Evolutionary conservation across 2,797 vertebrate species (phyloP).

Genomic region (Falco naumanni): DNA sequence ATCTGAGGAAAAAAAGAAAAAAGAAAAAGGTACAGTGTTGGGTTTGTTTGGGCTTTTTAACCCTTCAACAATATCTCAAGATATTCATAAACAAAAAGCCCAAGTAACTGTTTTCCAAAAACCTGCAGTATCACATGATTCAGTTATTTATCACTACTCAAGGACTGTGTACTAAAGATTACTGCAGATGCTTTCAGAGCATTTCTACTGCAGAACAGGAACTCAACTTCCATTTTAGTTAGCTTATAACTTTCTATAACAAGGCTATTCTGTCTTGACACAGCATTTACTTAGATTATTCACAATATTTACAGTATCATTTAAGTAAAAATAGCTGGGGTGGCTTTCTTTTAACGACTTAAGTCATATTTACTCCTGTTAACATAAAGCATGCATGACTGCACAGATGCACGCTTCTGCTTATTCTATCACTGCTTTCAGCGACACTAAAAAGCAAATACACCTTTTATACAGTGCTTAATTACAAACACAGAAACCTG

Average conservation of each 20-base stretch:
- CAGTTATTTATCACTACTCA: not conserved
- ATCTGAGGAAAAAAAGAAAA: conserved; percentile 73
- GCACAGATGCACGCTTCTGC: not conserved
- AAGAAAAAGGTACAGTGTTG: not conserved
- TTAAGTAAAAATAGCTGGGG: not conserved
- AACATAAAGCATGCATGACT: not conserved
- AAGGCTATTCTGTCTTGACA: not conserved
- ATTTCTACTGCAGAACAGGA: not conserved
- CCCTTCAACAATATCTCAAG: not conserved
- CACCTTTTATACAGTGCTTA: not conserved
- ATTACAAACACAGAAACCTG: not conserved
- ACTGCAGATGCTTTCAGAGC: not conserved
- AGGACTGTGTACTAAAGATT: not conserved
- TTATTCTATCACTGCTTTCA: not conserved
- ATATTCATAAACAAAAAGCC: not conserved
- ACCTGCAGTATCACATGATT: not conserved
- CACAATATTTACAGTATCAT: not conserved
- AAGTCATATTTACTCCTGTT: too few relatives aligned
- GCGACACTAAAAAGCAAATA: not conserved
- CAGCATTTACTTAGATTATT: not conserved
- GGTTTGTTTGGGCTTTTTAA: not conserved
- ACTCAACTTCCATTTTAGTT: not conserved
- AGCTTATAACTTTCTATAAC: not conserved
- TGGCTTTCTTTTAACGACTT: not conserved
- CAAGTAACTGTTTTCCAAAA: not conserved